Percentiles rank a stretch among this genome's conserved stretches.
phyloP scores from a whole-genome alignment of 2,888 invertebrate genomes.

The Pristionchus exspectatus region DNA sequence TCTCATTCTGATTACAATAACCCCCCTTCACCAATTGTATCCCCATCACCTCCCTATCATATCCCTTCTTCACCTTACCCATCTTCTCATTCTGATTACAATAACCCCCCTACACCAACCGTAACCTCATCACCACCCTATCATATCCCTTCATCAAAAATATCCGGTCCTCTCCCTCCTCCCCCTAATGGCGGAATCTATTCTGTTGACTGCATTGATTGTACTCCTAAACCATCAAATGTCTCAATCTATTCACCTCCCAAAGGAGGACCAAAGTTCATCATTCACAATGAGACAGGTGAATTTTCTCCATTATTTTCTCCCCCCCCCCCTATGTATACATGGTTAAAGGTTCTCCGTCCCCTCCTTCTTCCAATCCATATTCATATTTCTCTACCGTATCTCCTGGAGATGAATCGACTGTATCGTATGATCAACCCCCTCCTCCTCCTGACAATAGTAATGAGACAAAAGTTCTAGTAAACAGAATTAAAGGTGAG shows the following conservation, averaged over 20 bases:
- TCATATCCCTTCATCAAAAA: not conserved
- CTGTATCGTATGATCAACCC: slow-evolving; percentile 28
- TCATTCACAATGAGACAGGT: slow-evolving; percentile 41
- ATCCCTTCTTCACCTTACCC: not conserved
- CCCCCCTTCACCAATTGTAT: not conserved
- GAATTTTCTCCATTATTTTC: not conserved
- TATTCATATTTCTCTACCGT: slow-evolving; percentile 37
- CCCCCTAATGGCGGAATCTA: slow-evolving; percentile 14
- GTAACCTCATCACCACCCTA: not conserved
- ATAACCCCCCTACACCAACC: not conserved
- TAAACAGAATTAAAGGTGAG: slow-evolving; percentile 41
- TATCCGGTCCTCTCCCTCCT: slow-evolving; percentile 29
- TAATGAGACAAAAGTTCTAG: not conserved
- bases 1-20: not conserved
- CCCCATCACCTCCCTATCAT: too few species aligned
- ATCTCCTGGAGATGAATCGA: not conserved
- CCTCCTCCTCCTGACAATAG: slow-evolving; percentile 43
- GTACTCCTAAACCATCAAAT: not conserved
- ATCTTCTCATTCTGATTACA: not conserved
- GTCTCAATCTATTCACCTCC: slow-evolving; percentile 37
- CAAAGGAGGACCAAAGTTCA: slow-evolving; percentile 20
- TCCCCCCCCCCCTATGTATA: not conserved
- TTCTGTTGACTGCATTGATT: slow-evolving; percentile 23
- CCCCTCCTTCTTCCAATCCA: slow-evolving; percentile 37
- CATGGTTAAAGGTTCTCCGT: not conserved